Base-by-base conservation (phyloP, 1,140 invertebrate genomes). In the Eulimnadia texana region DNA sequence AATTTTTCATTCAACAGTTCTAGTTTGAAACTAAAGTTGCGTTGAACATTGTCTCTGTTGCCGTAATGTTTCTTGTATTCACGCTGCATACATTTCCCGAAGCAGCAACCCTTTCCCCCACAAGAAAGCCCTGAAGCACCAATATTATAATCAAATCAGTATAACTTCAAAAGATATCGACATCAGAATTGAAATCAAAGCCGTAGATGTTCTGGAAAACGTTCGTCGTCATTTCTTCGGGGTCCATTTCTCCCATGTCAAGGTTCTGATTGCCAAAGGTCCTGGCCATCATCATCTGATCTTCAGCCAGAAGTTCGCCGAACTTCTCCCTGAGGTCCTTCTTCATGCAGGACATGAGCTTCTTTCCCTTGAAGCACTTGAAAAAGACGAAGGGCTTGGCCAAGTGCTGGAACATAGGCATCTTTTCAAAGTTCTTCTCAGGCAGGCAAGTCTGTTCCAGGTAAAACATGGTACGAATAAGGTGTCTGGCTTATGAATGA, bases 261-360 rank as follows among this genome's bases (percentile, higher is more conserved):
- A 33, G 27, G 20, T 33, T 33, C 19, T 27, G 9, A 27, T 22
- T 27, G 24, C 28, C 16, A 10, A 27, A 20, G 42, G 28, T 20
- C 9, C 55, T 22, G 20, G 55, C 55, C 55, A 58, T 58, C 20
- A 58, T 20, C 20, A 3, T 29, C 16, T 23, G 16, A 27, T 58
- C 55, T 27, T 58, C 55, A 20, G 42, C 27, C 13, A 20, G 23
- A 6, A 42, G 6, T 20, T 27, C 24, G 23, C 55, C 55, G 1
- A 58, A 20, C 27, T 58, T 58, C n/a, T 58, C 55, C 3, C 24
- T 27, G 23, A 58, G 22, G 42, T 58, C 55, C 42, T 58, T 58
- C 55, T 58, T 58, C 55, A 58, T 58, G 24, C 55, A 58, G 16
- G 55, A 27, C 55, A 58, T 33, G 20, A 58, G 55, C 20, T 58